These are phyloP conservation scores for Pogonophryne albipinna DNA, from an alignment of 2,797 vertebrate genomes.

Conservation along the genomic window DNA sequence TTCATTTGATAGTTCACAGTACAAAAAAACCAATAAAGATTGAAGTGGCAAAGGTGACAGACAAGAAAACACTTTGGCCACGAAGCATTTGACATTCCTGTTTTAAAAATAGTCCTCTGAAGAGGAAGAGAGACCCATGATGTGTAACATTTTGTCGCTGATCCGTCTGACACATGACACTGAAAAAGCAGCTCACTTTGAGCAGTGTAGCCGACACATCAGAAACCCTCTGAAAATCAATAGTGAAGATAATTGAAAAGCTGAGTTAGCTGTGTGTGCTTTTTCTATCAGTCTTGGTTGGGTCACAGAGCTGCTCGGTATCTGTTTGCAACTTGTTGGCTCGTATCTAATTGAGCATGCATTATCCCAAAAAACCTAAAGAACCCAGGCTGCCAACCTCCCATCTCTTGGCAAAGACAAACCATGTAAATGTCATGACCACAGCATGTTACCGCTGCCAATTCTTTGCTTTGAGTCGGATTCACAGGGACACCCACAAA, in stretches of 20 bases:
- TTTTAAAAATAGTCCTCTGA: conserved; percentile 58
- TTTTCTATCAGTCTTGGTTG: conserved; percentile 4
- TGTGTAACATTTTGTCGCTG: conserved; percentile 49
- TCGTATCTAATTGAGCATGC: conserved; percentile 62
- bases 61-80: conserved; percentile 7
- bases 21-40: conserved; percentile 14
- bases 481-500: conserved; percentile 71
- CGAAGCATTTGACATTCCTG: conserved; percentile 23
- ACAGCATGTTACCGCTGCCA: conserved; percentile 70
- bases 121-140: conserved; percentile 59
- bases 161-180: conserved; percentile 45
- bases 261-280: neutral
- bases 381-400: conserved; percentile 51
- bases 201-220: conserved; percentile 17
- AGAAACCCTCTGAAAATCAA: conserved; percentile 24
- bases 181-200: conserved; percentile 39
- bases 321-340: conserved; percentile 69
- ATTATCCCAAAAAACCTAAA: conserved; percentile 47
- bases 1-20: neutral
- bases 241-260: conserved; percentile 29
- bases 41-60: conserved; percentile 14
- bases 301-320: conserved; percentile 37
- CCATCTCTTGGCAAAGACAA: conserved; percentile 66
- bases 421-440: conserved; percentile 81
- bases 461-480: conserved; percentile 60